Base-by-base conservation (phyloP, 2,888 invertebrate genomes). In the Ormyrus pomaceus region DNA sequence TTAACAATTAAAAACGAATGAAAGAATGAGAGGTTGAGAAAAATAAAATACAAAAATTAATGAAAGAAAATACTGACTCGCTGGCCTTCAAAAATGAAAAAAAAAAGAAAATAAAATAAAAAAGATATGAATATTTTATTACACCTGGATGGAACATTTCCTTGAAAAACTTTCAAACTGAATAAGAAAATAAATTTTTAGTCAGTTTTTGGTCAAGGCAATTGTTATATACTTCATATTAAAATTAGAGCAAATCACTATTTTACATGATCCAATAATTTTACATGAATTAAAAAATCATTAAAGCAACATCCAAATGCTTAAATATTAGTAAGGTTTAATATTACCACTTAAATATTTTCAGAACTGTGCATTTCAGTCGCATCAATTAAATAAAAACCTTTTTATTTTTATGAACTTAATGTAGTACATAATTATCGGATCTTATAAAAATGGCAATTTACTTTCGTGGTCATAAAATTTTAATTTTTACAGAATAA, bases 51-150 rank as follows among this genome's bases (percentile, higher is more conserved):
- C 62, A 77, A 82, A 82, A 81, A 65, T 51, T 65, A 68, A 78
- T 70, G 51, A 70, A 81, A 76, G 61, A 75, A 79, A 82, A 82
- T 82, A 82, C 82, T 82, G 82, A 79, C 79, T 77, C 70, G 76
- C 70, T 81, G 70, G 73, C 61, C 82, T 79, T 74, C 50, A 55
- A 73, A 62, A 80, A 74, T 56, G 10, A 58, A 72, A 64, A 64
- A 70, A 82, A 77, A 69, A 19, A 19, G 0, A 62, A 19, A 19
- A 19, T 19, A 19, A 19, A 19, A 19, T 19, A 19, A 19, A 19
- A 34, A 34, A 34, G 34, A 62, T 79, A 68, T 73, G 64, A 77
- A 77, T 72, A 77, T 74, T 5, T 59, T 80, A 68, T 50, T 65
- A 75, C 78, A 46, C 75, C 75, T 80, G 77, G 80, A 59, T 82